Evolutionary conservation across 2,888 invertebrate species (phyloP).

Genomic region (Asteroscopus sphinx): DNA sequence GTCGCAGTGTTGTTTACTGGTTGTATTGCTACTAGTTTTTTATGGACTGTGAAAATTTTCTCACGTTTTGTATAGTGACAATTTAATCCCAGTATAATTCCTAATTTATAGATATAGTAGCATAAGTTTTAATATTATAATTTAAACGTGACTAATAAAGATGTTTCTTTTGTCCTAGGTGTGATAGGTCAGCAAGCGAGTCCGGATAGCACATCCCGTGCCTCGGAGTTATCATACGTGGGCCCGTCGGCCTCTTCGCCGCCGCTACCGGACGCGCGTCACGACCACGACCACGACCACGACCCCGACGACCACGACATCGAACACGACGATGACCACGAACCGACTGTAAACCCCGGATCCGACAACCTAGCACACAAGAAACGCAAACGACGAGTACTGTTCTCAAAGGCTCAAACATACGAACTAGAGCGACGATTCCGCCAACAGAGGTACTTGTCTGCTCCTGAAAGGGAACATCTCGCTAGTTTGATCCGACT

Average conservation of each 20-base stretch:
- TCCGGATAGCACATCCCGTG: slow-evolving; percentile 96
- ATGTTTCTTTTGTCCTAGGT: slow-evolving; percentile 76
- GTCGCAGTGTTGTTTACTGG: slow-evolving; percentile 64
- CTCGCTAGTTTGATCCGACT: slow-evolving; percentile 97
- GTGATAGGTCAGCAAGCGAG: slow-evolving; percentile 92
- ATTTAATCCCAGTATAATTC: not conserved
- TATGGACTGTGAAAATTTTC: slow-evolving; percentile 27
- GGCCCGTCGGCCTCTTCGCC: slow-evolving; percentile 82
- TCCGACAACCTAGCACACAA: slow-evolving; percentile 91
- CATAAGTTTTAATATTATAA: not conserved
- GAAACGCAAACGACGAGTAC: slow-evolving; percentile 98
- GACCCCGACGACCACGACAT: slow-evolving; percentile 88
- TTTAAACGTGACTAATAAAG: slow-evolving; percentile 17
- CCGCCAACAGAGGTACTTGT: slow-evolving; percentile 98
- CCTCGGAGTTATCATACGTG: slow-evolving; percentile 93
- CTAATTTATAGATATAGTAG: slow-evolving; percentile 8
- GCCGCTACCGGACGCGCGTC: slow-evolving; percentile 74
- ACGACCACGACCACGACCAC: slow-evolving; percentile 74
- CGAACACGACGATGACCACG: slow-evolving; percentile 91
- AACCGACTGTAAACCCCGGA: slow-evolving; percentile 75
- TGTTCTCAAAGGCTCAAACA: slow-evolving; percentile 99
- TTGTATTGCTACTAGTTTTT: slow-evolving; percentile 55
- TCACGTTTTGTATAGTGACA: slow-evolving; percentile 16
- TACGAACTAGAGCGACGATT: slow-evolving; percentile 98
- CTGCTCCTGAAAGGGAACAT: slow-evolving; percentile 99